Base-by-base conservation (phyloP, 1,140 invertebrate species). In the Tetragonula clypearis region DNA sequence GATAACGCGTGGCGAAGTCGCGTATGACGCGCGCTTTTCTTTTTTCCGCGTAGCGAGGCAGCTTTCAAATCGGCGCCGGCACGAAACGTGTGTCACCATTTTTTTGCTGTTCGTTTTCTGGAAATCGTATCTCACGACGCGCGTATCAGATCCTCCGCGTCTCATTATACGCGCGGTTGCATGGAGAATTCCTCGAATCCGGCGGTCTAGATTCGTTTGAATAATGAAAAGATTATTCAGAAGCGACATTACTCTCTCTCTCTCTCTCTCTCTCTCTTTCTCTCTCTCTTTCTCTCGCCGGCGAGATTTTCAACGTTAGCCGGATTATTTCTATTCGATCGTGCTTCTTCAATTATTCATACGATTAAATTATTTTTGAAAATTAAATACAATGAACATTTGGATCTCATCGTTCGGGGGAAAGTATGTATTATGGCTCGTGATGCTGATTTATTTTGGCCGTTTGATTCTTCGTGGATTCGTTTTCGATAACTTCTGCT, bases 401-500 rank as follows among this genome's bases (percentile, higher is more conserved):
- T 12, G 12, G 15, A 35, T 9, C 56, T 92, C 75, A 82, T 79
- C 86, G 86, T 90, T 86, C 84, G 83, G 71, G 87, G 11, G 35
- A 86, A 86, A 88, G 41, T 41, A 41, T 87, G 56, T 66, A 55
- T 77, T 85, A 80, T 72, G 86, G 66, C 58, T 76, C 87, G 88
- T 84, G 53, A 77, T 87, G 88, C 90, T 90, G 82, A 14, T 23
- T n/a, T 88, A 91, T 88, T 79, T 83, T 87, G 86, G 3, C 30
- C 30, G 6, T 23, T 55, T 89, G 85, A 88, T 77, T 56, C 75
- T 75, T 73, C n/a, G 79, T 68, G 35, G 58, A 15, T 30, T 30
- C 30, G 30, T 26, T 62, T 49, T 69, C 78, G 49, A 68, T 30
- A 41, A 75, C 56, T 30, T 82, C 26, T 26, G 12, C 19, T 12